Percentiles rank a stretch among this genome's conserved stretches.
Evolutionary conservation across 2,888 invertebrate genomes (phyloP).

Genomic region (Onthophagus sagittarius): DNA sequence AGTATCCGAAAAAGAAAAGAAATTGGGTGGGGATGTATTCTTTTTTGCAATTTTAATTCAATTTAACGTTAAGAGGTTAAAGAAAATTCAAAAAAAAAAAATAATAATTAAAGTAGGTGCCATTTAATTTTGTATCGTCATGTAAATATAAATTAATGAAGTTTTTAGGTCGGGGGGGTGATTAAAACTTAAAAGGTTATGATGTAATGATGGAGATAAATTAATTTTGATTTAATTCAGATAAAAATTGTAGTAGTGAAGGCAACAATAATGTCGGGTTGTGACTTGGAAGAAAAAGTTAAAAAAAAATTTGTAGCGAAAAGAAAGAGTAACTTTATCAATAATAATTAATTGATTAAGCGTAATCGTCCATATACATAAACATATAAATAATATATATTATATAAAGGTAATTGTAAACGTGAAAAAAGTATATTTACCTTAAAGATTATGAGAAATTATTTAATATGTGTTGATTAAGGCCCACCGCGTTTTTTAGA

Average conservation of each 20-base stretch:
- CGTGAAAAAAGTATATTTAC: not conserved
- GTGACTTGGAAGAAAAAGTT: not conserved
- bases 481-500: not conserved
- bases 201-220: not conserved
- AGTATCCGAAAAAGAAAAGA: not conserved
- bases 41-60: too few species aligned
- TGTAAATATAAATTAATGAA: too few species aligned
- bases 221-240: not conserved
- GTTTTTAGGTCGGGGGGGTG: not conserved
- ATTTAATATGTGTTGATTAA: not conserved
- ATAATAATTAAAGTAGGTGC: too few species aligned
- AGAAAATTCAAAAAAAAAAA: too few species aligned
- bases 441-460: not conserved
- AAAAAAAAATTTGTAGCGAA: not conserved
- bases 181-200: too few species aligned
- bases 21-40: not conserved
- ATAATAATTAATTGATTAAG: not conserved
- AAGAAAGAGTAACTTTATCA: not conserved
- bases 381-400: conserved; percentile 22
- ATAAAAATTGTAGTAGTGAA: not conserved
- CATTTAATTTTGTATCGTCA: too few species aligned
- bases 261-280: not conserved
- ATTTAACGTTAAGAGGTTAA: too few species aligned
- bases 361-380: conserved; percentile 23
- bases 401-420: not conserved